Conservation (phyloP, 35 echinoderm and acorn worm genomes). For the Acanthaster planci region DNA sequence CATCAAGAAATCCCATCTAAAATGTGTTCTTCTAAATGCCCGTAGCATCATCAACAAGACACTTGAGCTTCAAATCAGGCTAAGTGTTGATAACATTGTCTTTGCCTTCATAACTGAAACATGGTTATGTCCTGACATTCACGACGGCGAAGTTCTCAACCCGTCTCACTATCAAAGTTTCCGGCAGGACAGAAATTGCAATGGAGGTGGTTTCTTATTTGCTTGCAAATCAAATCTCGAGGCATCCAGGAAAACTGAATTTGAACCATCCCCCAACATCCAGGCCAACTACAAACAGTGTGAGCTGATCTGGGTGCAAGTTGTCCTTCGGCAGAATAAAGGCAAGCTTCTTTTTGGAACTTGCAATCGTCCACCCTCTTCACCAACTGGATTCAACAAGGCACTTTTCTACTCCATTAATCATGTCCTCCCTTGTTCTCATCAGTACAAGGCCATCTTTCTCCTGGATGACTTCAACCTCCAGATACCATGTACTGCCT, state of each 20-base stretch:
- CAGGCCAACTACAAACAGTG: background rate
- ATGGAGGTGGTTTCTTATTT: background rate
- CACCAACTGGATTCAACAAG: background rate
- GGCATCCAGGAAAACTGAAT: background rate
- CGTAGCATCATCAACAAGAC: too few species aligned
- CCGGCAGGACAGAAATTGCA: background rate
- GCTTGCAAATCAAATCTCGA: background rate
- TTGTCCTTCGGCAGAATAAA: background rate
- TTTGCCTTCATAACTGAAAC: too few species aligned
- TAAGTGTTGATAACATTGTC: too few species aligned
- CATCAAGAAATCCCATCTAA: too few species aligned
- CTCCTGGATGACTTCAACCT: background rate
- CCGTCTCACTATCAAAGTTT: background rate
- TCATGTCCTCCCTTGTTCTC: background rate
- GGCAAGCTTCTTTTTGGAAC: background rate
- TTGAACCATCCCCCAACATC: background rate
- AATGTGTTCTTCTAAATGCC: too few species aligned
- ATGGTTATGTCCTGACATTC: too few species aligned
- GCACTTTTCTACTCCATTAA: background rate
- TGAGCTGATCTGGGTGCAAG: background rate
- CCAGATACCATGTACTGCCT: background rate
- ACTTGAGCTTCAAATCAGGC: too few species aligned
- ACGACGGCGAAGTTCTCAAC: too few species aligned
- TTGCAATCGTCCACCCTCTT: background rate
- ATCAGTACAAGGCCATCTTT: background rate